Base-by-base conservation (phyloP, 2,113 vertebrate species). In the Oncorhynchus mykiss region DNA sequence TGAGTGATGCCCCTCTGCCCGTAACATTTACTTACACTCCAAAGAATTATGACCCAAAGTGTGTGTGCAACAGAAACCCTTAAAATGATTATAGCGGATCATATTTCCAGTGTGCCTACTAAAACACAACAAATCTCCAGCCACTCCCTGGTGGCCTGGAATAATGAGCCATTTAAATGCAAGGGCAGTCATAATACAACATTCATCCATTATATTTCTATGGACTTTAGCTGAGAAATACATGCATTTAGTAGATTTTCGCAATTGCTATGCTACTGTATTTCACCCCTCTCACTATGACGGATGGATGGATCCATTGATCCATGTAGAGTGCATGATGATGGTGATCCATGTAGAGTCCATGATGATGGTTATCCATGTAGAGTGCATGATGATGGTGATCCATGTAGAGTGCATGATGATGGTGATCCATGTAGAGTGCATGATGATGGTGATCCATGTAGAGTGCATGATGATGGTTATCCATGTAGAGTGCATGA, bases 151-250 rank as follows among this genome's bases (percentile, higher is more conserved):
- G 74, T 84, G 69, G 64, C 71, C 24, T 59, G 60, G 71, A 81
- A 74, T 90, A 91, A 92, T 90, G 86, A 90, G 87, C 87, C 75
- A 90, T 92, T 93, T 92, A 92, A 92, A 92, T 93, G 90, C 91
- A 92, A 91, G 74, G 78, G 78, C 81, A 81, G 59, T 77, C 75
- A 72, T 24, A 85, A 82, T 77, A 78, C 65, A 70, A 75, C 65
- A 74, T 24, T 67, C 73, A 67, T 29, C 57, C 31, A 72, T 72
- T 81, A 45, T 74, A 75, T 57, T 79, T 75, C 25, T 66, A 51
- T 48, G 25, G 54, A 22, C 18, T 74, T 81, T 68, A 62, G 78
- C 39, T 59, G 45, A 78, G 62, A 81, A 29, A 74, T 76, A 73
- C 64, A 62, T 27, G 1, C 54, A 57, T 20, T 57, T 20, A 57